These are phyloP conservation scores for Heliconius congener DNA, from an alignment of 1,140 invertebrate species.

Conservation along the genomic window DNA sequence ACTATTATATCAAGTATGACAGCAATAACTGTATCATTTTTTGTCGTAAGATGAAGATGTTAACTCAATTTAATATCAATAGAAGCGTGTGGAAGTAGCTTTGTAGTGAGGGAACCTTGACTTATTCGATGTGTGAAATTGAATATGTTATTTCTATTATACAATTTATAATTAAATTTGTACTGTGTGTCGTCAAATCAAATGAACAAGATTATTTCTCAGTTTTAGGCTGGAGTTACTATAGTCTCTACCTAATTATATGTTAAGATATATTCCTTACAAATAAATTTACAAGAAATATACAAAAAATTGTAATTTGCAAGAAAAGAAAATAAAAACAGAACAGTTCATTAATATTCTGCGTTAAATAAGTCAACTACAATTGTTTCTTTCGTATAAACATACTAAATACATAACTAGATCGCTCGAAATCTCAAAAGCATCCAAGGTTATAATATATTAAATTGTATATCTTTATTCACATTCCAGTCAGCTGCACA, in stretches of 20 bases:
- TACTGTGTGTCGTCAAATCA: background rate
- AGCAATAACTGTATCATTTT: constrained; percentile 75
- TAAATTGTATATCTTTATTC: background rate
- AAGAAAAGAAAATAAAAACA: too few relatives aligned
- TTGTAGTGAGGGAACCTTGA: background rate
- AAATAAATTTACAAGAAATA: too few relatives aligned
- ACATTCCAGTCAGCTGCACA: constrained; percentile 3
- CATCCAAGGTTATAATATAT: background rate
- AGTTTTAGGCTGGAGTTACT: too few relatives aligned
- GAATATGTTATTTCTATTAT: background rate
- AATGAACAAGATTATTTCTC: too few relatives aligned
- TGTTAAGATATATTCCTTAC: too few relatives aligned
- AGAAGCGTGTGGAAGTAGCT: constrained; percentile 27
- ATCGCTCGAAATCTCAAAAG: background rate
- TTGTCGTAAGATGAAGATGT: constrained; percentile 64
- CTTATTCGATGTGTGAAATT: background rate
- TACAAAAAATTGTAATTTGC: too few relatives aligned
- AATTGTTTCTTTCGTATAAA: background rate
- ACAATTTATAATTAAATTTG: background rate
- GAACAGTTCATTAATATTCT: too few relatives aligned
- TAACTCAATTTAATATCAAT: constrained; percentile 49
- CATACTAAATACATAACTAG: background rate
- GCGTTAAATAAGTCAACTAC: too few relatives aligned
- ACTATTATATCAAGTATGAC: constrained; percentile 78
- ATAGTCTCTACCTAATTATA: too few relatives aligned